Conservation (phyloP, 2,888 invertebrate genomes). For the Carabus problematicus region DNA sequence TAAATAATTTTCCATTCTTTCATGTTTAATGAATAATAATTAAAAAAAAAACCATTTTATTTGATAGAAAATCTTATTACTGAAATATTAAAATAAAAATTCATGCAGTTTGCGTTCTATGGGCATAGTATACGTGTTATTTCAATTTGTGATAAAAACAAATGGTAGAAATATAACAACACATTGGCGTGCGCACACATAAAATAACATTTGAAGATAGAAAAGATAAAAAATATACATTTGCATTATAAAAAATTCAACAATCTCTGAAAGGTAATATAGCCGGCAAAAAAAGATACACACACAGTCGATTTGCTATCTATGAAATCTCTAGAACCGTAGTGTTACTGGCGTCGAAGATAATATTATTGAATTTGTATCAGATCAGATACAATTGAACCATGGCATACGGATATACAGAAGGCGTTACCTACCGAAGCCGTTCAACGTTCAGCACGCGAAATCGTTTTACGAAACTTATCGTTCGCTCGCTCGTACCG, state of each 20-base stretch:
- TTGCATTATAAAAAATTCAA: constrained; percentile 34
- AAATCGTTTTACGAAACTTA: no score
- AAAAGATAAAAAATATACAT: constrained; percentile 18
- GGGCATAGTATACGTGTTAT: no score
- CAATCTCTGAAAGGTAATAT: constrained; percentile 31
- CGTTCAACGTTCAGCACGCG: no score
- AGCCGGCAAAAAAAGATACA: constrained; percentile 1
- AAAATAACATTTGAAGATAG: constrained; percentile 1
- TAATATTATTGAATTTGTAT: constrained; percentile 31
- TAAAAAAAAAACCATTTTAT: no score
- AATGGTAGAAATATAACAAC: constrained; percentile 3
- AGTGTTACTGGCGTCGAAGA: constrained; percentile 3
- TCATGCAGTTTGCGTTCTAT: no score
- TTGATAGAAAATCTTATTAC: no score
- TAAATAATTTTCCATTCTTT: no score
- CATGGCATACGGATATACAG: not conserved
- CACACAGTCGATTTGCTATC: constrained; percentile 21
- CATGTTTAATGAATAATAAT: no score
- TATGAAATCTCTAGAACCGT: constrained; percentile 27
- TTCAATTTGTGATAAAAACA: not conserved
- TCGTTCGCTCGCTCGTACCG: no score
- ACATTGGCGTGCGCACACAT: not conserved
- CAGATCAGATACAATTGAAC: constrained; percentile 31
- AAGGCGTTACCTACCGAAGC: not conserved
- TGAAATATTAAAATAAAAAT: no score